Conservation (phyloP, 2,888 invertebrate genomes). For the Automeris io region DNA sequence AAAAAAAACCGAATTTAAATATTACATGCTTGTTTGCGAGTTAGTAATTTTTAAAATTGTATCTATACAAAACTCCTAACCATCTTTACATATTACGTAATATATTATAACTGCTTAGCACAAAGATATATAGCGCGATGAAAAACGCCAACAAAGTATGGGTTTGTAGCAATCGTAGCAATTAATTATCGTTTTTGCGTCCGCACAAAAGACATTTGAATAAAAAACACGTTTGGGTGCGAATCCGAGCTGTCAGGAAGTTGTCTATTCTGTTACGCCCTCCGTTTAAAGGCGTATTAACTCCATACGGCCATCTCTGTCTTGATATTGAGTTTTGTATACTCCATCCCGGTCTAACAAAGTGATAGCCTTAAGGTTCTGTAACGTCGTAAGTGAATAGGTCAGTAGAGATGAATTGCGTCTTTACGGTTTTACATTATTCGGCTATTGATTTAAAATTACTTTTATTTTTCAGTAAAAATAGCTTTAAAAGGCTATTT, state of each 20-base stretch:
- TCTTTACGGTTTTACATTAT: neutral
- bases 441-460: neutral
- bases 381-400: constrained; percentile 26
- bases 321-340: constrained; percentile 20
- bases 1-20: too few species aligned
- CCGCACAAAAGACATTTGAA: constrained; percentile 2
- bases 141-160: neutral
- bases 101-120: neutral
- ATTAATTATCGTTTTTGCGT: constrained; percentile 1
- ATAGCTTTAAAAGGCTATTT: too few species aligned
- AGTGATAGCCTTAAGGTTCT: constrained; percentile 24
- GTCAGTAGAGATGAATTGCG: neutral
- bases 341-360: constrained; percentile 22
- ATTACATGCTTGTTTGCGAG: too few species aligned
- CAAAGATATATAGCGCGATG: neutral
- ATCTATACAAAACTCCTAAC: too few species aligned
- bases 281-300: constrained; percentile 26
- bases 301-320: constrained; percentile 29
- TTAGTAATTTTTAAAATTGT: too few species aligned
- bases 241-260: constrained; percentile 22
- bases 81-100: too few species aligned
- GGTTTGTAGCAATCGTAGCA: neutral
- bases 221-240: constrained; percentile 5
- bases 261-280: constrained; percentile 70
- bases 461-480: neutral